Base-by-base conservation (phyloP, 2,113 vertebrate species). In the Percopsis transmontana region DNA sequence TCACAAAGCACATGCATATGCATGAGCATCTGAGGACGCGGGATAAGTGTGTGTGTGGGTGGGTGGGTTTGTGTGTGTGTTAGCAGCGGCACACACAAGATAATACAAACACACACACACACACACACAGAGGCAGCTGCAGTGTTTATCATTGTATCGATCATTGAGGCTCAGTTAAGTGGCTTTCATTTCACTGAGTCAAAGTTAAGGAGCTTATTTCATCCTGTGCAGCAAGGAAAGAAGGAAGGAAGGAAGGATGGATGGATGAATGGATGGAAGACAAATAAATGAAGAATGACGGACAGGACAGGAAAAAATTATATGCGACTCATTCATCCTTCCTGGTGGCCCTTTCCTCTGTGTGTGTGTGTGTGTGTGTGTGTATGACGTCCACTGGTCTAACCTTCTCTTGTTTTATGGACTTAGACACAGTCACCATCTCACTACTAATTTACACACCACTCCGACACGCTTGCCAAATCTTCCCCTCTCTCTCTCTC, bases 101-200 rank as follows among this genome's bases (percentile, higher is more conserved):
- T 10, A n/a, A 14, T 2, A 33, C 27, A 33, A 3, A 33, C 27
- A 33, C 27, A 33, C 27, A 33, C 27, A 4, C 27, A 33, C 27
- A 33, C 27, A 33, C 27, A 33, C 27, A 66, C 64, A 70, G n/a
- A 54, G 62, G 80, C 61, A 48, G 62, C 66, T 78, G 77, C 68
- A 18, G 68, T 44, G 65, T 85, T 83, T 74, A 21, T 53, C 2
- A 77, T 76, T 77, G 72, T 89, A 89, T 90, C 76, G 85, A 87
- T 90, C 86, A 84, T 85, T 85, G 80, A 90, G 84, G 80, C 79
- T 90, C 83, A 84, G 88, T 89, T 89, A 91, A 91, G 89, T 88
- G 88, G 85, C 87, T 92, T 92, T 92, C 91, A 91, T 91, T 90
- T 91, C 89, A 90, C 84, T 83, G 85, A 88, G 87, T 73, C 85